A percentile compares a stretch with the other conserved stretches of the same genome.
These are phyloP conservation scores for Cantharis flavilabris DNA, from an alignment of 2,888 invertebrate species.

Conservation along the genomic window DNA sequence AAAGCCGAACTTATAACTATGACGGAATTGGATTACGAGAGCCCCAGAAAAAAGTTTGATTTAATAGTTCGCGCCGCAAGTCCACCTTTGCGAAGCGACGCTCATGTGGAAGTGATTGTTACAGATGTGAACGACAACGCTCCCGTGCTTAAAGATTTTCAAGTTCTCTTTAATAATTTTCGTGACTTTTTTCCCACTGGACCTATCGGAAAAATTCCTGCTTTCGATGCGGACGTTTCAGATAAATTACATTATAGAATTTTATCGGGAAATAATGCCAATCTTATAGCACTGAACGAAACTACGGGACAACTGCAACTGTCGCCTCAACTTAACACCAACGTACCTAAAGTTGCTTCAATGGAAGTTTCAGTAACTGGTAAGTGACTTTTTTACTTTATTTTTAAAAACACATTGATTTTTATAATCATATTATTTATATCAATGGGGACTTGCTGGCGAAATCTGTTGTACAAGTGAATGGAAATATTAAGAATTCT, in stretches of 20 bases:
- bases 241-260: slow-evolving; percentile 84
- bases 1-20: slow-evolving; percentile 87
- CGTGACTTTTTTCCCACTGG: slow-evolving; percentile 92
- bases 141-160: slow-evolving; percentile 87
- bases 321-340: slow-evolving; percentile 92
- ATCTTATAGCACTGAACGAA: slow-evolving; percentile 81
- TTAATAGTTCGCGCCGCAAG: slow-evolving; percentile 89
- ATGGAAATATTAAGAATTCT: too few relatives aligned
- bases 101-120: slow-evolving; percentile 84
- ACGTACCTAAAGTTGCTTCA: slow-evolving; percentile 89
- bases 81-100: slow-evolving; percentile 86
- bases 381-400: neutral
- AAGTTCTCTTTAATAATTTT: slow-evolving; percentile 93
- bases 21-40: slow-evolving; percentile 94
- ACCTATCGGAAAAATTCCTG: slow-evolving; percentile 89
- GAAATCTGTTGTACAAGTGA: too few relatives aligned
- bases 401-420: too few relatives aligned
- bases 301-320: slow-evolving; percentile 83
- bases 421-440: too few relatives aligned
- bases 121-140: slow-evolving; percentile 96
- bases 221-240: slow-evolving; percentile 92
- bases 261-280: slow-evolving; percentile 90
- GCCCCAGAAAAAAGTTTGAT: slow-evolving; percentile 87
- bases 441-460: too few relatives aligned
- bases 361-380: slow-evolving; percentile 92